Base-by-base conservation (phyloP, 2,113 vertebrate genomes). In the Chroicocephalus ridibundus region DNA sequence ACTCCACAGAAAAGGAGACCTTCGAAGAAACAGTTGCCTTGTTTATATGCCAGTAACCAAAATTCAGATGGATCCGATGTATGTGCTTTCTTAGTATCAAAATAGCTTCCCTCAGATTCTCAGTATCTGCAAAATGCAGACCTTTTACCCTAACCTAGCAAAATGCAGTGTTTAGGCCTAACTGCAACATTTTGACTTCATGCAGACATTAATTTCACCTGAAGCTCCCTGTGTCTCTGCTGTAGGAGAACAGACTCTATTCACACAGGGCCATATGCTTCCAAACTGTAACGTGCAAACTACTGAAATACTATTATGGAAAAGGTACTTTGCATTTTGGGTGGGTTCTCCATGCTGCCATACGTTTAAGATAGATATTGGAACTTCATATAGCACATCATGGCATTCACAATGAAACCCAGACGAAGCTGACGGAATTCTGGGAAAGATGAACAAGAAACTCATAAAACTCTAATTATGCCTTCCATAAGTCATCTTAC, bases 401-500 rank as follows among this genome's bases (percentile, higher is more conserved):
- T 0, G 1, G 46, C 34, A 54, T 58, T 88, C 83, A 60, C 11
- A 2, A 6, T 25, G 34, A 89, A 89, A 60, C 26, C 51, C 60
- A 68, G 47, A 65, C 66, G 26, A 26, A 80, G 64, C 46, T 94
- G 34, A 47, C 82, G 74, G n/a, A 93, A 89, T 91, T 94, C 86
- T 79, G 65, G 52, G 81, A 71, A 84, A 94, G 52, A 27, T 86
- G 78, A 78, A 75, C 10, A 82, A 36, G 6, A 87, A 69, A 87
- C 34, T 87, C 74, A 60, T 75, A 57, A 78, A 96, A 95, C 27
- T 78, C 86, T 89, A 87, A 93, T 87, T 90, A 79, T 9, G 18
- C 74, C 83, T 94, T 69, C 95, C 66, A 29, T 79, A 95, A 96
- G 52, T 96, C 72, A 76, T 86, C 74, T 82, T 78, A 64, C 51